phyloP scores from a whole-genome alignment of 2,888 invertebrate species.

The Mythimna impura region DNA sequence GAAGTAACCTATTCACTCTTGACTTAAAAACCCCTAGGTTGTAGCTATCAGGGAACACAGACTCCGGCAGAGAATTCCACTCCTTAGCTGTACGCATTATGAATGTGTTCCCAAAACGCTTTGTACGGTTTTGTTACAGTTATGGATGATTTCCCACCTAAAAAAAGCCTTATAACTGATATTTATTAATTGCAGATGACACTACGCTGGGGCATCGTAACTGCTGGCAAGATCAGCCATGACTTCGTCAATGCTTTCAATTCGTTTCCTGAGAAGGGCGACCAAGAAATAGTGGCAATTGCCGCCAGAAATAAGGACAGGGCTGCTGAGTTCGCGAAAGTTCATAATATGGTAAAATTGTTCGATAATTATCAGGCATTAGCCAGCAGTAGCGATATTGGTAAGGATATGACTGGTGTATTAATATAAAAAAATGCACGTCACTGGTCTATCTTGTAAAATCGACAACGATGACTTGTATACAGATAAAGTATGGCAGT shows the following conservation, averaged over 20 bases:
- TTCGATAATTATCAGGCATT: slow-evolving; percentile 94
- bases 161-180: not conserved
- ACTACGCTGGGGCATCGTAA: slow-evolving; percentile 95
- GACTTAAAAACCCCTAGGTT: too few relatives aligned
- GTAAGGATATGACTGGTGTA: slow-evolving; percentile 83
- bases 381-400: slow-evolving; percentile 93
- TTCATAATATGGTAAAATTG: slow-evolving; percentile 92
- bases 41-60: too few relatives aligned
- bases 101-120: too few relatives aligned
- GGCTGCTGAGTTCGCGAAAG: slow-evolving; percentile 94
- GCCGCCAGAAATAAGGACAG: slow-evolving; percentile 93
- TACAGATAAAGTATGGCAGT: not conserved
- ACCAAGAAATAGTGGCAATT: slow-evolving; percentile 93
- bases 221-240: slow-evolving; percentile 95
- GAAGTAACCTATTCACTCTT: too few relatives aligned
- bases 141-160: too few relatives aligned
- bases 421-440: slow-evolving; percentile 6
- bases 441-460: not conserved
- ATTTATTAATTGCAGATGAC: slow-evolving; percentile 77
- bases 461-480: not conserved
- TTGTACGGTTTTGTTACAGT: too few relatives aligned
- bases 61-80: too few relatives aligned
- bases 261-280: slow-evolving; percentile 91
- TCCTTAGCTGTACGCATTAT: too few relatives aligned
- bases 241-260: slow-evolving; percentile 95